Base-by-base conservation (phyloP, 2,113 vertebrate genomes). In the Rattus rattus region DNA sequence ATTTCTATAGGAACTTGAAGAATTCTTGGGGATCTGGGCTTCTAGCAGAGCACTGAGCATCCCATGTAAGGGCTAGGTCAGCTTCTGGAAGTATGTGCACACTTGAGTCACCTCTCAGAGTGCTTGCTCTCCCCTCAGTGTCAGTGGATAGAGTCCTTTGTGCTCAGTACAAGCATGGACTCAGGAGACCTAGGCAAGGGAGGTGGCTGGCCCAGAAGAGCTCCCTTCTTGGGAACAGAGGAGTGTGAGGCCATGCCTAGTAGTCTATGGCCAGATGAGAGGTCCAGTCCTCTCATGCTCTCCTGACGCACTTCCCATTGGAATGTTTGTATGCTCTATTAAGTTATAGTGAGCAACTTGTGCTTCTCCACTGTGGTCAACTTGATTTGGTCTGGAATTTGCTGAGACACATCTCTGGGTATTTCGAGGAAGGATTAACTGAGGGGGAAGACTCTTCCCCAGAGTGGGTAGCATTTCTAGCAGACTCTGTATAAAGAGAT, bases 201-300 rank as follows among this genome's bases (percentile, higher is more conserved):
- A 63, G 47, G 84, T 33, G 22, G 0, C n/a, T 73, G 24, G 43
- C 49, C 33, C 3, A 2, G 39, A 1, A 30, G 11, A 14, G 2
- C 54, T 33, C 91, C 33, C 5, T 43, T 7, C 39, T 86, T 52
- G 33, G 6, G 49, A 28, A 22, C 13, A 5, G 7, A 39, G 2
- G 6, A 49, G 26, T 3, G 0, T 0, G 3, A 0, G 1, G 22
- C 33, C 22, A 13, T 81, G 0, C 10, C 20, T 49, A 2, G 0
- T 9, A 59, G 24, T 73, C 22, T 22, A 26, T 54, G 79, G 52
- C 33, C 39, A 3, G 0, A 2, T 33, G 9, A 65, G 26, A 33
- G 43, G 24, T 11, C 7, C 2, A 7, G 12, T 7, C 5, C 6
- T 90, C 61, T 84, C 17, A 19, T 49, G 19, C 2, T 73, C n/a